Evolutionary conservation across 2,888 invertebrate species (phyloP), one percentile per base, ranked within the genome.

Genomic region (Nemotelus nigrinus): DNA sequence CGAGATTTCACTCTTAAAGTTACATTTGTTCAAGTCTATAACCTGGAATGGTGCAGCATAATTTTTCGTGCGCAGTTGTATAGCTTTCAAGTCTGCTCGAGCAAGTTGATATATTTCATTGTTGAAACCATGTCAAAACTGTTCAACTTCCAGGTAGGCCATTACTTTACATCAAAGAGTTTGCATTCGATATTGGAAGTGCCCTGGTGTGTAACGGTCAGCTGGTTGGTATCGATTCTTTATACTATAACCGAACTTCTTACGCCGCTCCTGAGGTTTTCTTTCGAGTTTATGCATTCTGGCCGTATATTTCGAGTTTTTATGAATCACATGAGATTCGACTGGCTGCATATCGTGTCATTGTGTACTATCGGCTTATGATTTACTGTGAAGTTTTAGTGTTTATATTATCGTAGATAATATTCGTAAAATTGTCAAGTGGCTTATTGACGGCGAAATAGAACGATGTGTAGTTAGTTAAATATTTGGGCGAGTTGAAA

Each of bases 111-210:
- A 5, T 4, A 48, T 5, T 47, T 8, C 8, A 3, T n/a, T 0
- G 3, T 67, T 67, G 65, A 47, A 45, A n/a, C 7, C 3, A 44
- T n/a, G n/a, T 47, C 6, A 45, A 10, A 25, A 7, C 7, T 68
- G 8, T 63, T 25, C 8, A 39, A 25, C n/a, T n/a, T 68, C 10
- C 39, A 68, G 68, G 50, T 2, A 47, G 68, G 39, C 68, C 68
- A 3, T 5, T 25, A 8, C 3, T 5, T 3, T 68, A 68, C 8
- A 5, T 50, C 3, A 48, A 5, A 3, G 50, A 39, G 5, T 47
- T n/a, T 50, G 48, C 68, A 5, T 68, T 50, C 39, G 68, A 68
- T 50, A 5, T 50, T 1, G 68, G 68, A 50, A 68, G 68, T 39
- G 25, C 50, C 2, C 4, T 68, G n/a, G 39, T 68, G 2, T 68